phyloP scores from a whole-genome alignment of 2,797 vertebrate species.

The Chelidonichthys spinosus region DNA sequence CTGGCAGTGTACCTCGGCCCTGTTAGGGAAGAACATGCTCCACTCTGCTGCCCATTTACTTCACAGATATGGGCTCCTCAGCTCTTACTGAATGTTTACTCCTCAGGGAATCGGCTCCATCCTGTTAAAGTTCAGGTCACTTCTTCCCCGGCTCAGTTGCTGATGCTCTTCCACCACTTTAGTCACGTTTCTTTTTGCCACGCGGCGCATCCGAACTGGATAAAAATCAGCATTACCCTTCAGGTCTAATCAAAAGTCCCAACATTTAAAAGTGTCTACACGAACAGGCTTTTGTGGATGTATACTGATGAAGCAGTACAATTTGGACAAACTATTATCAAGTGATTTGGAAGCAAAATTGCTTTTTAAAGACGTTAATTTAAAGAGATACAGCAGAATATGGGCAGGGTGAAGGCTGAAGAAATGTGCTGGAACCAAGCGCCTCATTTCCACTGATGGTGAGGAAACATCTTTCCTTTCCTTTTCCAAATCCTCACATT shows the following conservation, averaged over 20 bases:
- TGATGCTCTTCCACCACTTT: slow-evolving; percentile 64
- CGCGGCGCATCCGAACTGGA: slow-evolving; percentile 52
- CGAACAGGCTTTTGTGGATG: slow-evolving; percentile 33
- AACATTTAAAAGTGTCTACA: slow-evolving; percentile 43
- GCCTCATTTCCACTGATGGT: neutral
- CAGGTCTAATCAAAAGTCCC: slow-evolving; percentile 50
- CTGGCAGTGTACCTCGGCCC: slow-evolving; percentile 73
- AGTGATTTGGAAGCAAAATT: slow-evolving; percentile 31
- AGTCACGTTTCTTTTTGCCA: slow-evolving; percentile 58
- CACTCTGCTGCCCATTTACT: slow-evolving; percentile 83
- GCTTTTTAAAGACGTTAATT: slow-evolving; percentile 11
- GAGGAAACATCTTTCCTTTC: too few relatives aligned
- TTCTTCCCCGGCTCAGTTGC: slow-evolving; percentile 59
- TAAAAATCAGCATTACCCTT: slow-evolving; percentile 62
- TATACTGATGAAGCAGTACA: slow-evolving; percentile 36
- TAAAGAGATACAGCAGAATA: slow-evolving; percentile 11
- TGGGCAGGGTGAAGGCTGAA: neutral
- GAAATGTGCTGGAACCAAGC: neutral
- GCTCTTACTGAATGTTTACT: slow-evolving; percentile 86
- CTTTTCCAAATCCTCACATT: neutral
- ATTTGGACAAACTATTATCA: slow-evolving; percentile 31
- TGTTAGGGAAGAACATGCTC: slow-evolving; percentile 78
- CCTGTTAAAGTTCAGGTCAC: slow-evolving; percentile 86
- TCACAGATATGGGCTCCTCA: slow-evolving; percentile 77
- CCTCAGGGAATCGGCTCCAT: slow-evolving; percentile 82